Percentiles rank a stretch among this genome's conserved stretches.
Evolutionary conservation across 2,113 vertebrate genomes (phyloP).

Genomic region (Romanogobio albipinnatus): DNA sequence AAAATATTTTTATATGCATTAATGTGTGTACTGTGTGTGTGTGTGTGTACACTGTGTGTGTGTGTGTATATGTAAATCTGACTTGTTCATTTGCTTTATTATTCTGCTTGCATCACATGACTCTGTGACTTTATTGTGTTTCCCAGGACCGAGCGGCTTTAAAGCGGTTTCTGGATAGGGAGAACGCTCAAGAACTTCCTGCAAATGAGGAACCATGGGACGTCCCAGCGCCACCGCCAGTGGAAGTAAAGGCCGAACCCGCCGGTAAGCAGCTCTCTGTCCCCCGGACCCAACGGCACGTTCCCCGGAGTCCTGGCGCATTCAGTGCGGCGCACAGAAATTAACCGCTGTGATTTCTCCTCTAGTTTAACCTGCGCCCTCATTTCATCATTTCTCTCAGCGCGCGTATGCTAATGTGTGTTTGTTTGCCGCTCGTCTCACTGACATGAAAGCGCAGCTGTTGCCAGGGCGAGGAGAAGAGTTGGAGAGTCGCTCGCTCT

Average conservation of each 20-base stretch:
- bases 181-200: conserved; percentile 72
- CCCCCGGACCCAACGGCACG: neutral
- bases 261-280: conserved; percentile 35
- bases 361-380: conserved; percentile 46
- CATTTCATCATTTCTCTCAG: conserved; percentile 19
- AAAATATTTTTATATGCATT: too few species aligned
- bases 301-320: neutral
- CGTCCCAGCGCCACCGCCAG: conserved; percentile 66
- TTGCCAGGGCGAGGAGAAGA: conserved; percentile 60
- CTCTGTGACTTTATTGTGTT: conserved; percentile 3
- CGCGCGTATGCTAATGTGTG: conserved; percentile 66
- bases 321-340: neutral
- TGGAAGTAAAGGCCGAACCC: conserved; percentile 52
- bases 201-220: conserved; percentile 73
- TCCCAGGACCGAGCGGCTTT: conserved; percentile 65
- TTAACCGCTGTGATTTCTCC: neutral
- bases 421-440: conserved; percentile 62
- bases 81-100: too few species aligned
- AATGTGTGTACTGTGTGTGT: too few species aligned
- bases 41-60: too few species aligned
- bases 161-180: conserved; percentile 65
- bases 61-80: too few species aligned
- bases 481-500: conserved; percentile 26
- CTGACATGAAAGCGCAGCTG: conserved; percentile 72
- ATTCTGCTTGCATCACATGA: neutral